Evolutionary conservation across 2,113 vertebrate species (phyloP), one percentile per base, ranked within the genome.

Genomic region (Leucopsar rothschildi): DNA sequence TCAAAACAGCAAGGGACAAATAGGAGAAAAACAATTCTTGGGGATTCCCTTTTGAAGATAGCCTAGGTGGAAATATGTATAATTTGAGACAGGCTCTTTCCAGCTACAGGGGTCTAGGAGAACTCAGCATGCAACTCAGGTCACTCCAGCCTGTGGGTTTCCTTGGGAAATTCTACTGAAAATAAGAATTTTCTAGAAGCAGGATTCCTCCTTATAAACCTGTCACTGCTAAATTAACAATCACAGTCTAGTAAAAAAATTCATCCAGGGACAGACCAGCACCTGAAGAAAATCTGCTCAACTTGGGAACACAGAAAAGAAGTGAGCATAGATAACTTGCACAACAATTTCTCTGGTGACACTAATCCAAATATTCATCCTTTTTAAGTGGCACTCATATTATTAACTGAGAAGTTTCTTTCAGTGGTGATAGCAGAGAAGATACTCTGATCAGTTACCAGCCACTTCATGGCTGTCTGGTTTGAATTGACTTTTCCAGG

Each of bases 401-500:
- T 71, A 79, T 72, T 82, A 82, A 80, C 66, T 49, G 35, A 57
- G 50, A 76, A 44, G 42, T 82, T 87, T 63, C 76, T 45, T 69
- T 69, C 66, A 42, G 12, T 35, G 28, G 65, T 60, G 81, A 56
- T 19, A 83, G 29, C 61, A 65, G 24, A 81, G 39, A 49, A 89
- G 75, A 82, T 60, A 57, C 24, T 91, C 55, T 83, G 63, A 95
- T 73, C 45, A 69, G 81, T 77, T 80, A 88, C 15, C 70, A 81
- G 59, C 33, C 64, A 86, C 72, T 92, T 92, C 60, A 75, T 23
- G 37, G 65, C 61, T 81, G 44, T 71, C 65, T 88, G 82, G 72
- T 90, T 92, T 94, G 91, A 89, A 88, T 56, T 90, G 93, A 86
- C 93, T 92, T 96, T 96, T 93, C 59, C 39, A 73, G 68, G 25